Evolutionary conservation across 2,113 vertebrate species (phyloP), one percentile per base, ranked within the genome.

Genomic region (Ceyx margarethae): DNA sequence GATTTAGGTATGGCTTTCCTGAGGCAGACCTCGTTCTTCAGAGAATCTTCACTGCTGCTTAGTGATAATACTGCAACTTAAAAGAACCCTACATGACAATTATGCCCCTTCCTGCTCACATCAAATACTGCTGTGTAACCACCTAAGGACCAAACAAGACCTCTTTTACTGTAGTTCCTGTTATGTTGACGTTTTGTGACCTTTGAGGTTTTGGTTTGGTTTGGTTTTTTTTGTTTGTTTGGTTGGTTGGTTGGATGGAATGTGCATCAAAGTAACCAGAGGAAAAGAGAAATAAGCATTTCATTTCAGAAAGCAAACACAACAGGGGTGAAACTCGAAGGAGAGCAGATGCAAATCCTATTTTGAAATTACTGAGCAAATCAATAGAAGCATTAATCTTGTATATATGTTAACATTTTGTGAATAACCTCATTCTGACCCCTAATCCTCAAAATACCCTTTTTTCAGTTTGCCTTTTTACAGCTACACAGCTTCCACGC

Each of bases 391-490:
- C 26, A 83, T 65, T 92, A 80, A 50, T n/a, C 51, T 78, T 81
- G 53, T 67, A 60, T 57, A 29, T 10, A 51, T 15, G 37, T 37
- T 46, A 54, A 28, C 3, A 21, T 56, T 65, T 67, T 64, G 54
- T 89, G 67, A 85, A 73, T 60, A 79, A 85, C 77, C 85, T 89
- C 83, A 53, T 80, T 85, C 85, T 83, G 56, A 94, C 37, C 75
- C 25, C 18, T n/a, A 53, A n/a, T 29, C 50, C 33, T 82, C 81
- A 61, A 81, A 85, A 87, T 26, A n/a, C 18, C 22, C 42, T 31
- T 73, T 77, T 26, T 68, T 93, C 79, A 67, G 51, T 88, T 91
- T 81, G 71, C 33, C 54, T 92, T 92, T 88, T 81, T 90, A 79
- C 87, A 66, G 62, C 65, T 87, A 23, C 35, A 43, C 37, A 66